Percentiles rank a stretch among this genome's conserved stretches.
Conservation (phyloP, 2,888 invertebrate species). For the Molorchus minor region DNA sequence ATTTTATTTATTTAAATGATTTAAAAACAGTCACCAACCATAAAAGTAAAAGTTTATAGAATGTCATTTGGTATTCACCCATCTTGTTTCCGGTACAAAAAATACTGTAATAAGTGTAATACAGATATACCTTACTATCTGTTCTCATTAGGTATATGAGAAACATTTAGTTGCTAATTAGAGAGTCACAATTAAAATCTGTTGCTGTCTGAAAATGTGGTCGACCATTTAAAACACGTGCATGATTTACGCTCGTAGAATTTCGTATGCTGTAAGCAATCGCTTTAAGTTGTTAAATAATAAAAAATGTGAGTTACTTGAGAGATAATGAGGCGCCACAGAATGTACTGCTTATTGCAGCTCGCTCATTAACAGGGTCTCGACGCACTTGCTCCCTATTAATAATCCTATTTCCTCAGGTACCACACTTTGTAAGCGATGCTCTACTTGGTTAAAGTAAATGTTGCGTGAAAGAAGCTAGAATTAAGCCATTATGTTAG, state of each 20-base stretch:
- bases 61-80: too few relatives aligned
- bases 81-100: too few relatives aligned
- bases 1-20: too few relatives aligned
- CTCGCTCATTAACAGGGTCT: constrained; percentile 18
- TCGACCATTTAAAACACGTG: constrained; percentile 14
- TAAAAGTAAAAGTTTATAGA: too few relatives aligned
- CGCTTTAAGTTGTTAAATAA: constrained; percentile 19
- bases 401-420: constrained; percentile 38
- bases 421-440: constrained; percentile 28
- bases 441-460: constrained; percentile 37
- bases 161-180: too few relatives aligned
- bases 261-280: constrained; percentile 28
- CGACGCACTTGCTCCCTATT: constrained; percentile 33
- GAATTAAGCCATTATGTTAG: constrained; percentile 40
- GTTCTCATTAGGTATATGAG: too few relatives aligned
- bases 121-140: too few relatives aligned
- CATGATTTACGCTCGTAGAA: constrained; percentile 22
- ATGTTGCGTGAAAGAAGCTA: constrained; percentile 42
- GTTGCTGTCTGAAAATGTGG: not conserved
- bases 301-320: constrained; percentile 17
- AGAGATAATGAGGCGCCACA: constrained; percentile 25
- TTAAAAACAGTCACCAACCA: too few relatives aligned
- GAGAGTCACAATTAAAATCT: constrained; percentile 2
- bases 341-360: constrained; percentile 22
- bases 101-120: too few relatives aligned